Evolutionary conservation across 1,140 invertebrate species (phyloP).

Genomic region (Sarcophaga peregrina): DNA sequence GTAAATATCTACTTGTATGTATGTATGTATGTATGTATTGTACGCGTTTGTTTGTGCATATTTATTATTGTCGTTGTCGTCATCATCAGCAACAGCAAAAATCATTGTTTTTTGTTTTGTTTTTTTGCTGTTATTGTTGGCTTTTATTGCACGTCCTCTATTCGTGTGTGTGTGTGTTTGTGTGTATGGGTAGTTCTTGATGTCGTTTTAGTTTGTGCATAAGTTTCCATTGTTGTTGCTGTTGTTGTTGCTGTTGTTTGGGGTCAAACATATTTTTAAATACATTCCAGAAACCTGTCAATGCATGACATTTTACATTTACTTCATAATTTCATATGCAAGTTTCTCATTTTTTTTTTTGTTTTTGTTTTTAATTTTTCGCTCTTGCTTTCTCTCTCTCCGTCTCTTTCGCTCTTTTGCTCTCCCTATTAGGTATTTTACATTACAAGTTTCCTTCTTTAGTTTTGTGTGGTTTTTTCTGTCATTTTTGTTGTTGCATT

Average conservation of each 20-base stretch:
- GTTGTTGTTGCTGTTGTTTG: constrained; percentile 43
- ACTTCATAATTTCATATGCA: constrained; percentile 44
- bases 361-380: constrained; percentile 7
- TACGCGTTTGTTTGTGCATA: background rate
- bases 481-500: constrained; percentile 26
- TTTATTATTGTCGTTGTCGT: constrained; percentile 31
- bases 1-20: constrained; percentile 2
- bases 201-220: constrained; percentile 15
- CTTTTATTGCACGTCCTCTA: background rate
- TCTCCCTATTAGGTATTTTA: too few species aligned
- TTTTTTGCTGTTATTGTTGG: constrained; percentile 10
- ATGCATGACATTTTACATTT: constrained; percentile 49
- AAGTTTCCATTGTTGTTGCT: constrained; percentile 28
- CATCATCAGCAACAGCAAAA: background rate
- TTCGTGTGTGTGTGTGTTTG: constrained; percentile 16
- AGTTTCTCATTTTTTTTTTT: constrained; percentile 28
- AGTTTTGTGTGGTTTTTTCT: background rate
- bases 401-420: too few species aligned
- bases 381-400: background rate
- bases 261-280: constrained; percentile 47
- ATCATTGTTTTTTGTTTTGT: too few species aligned
- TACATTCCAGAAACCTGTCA: constrained; percentile 47
- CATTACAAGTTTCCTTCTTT: background rate
- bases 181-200: constrained; percentile 27
- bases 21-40: too few species aligned